Evolutionary conservation across 2,113 vertebrate species (phyloP).

Genomic region (Halichoerus grypus): DNA sequence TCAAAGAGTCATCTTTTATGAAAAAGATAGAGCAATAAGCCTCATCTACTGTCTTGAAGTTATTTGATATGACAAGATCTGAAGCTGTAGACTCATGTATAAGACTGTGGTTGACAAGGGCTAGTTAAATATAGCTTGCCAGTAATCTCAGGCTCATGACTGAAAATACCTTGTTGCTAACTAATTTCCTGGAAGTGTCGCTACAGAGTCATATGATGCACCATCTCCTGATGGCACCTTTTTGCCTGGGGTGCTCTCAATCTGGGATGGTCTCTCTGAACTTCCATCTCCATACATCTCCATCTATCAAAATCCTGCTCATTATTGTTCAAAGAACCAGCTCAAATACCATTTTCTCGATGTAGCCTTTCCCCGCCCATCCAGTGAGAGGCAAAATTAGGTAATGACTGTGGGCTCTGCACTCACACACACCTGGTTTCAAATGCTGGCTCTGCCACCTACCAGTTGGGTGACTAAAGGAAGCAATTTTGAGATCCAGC

Average conservation of each 20-base stretch:
- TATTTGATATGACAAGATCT: background rate
- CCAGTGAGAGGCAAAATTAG: background rate
- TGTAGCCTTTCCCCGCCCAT: background rate
- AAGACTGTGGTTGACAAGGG: background rate
- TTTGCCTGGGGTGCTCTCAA: background rate
- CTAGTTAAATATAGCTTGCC: background rate
- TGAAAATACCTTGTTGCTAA: slow-evolving; percentile 33
- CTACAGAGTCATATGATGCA: background rate
- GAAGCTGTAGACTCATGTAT: background rate
- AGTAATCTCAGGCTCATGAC: background rate
- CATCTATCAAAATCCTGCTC: background rate
- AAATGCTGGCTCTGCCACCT: background rate
- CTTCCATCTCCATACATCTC: background rate
- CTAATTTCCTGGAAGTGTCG: background rate
- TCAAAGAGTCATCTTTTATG: background rate
- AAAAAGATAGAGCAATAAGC: background rate
- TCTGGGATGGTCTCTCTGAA: background rate
- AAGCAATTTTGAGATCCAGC: background rate
- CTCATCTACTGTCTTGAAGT: background rate
- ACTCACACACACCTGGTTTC: background rate
- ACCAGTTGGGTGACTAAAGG: background rate
- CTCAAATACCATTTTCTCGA: background rate
- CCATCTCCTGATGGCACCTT: background rate
- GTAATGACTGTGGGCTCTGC: background rate
- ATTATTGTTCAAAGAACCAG: background rate